These are phyloP conservation scores for Sylvietta virens DNA, from an alignment of 2,113 vertebrate genomes.

Conservation along the genomic window DNA sequence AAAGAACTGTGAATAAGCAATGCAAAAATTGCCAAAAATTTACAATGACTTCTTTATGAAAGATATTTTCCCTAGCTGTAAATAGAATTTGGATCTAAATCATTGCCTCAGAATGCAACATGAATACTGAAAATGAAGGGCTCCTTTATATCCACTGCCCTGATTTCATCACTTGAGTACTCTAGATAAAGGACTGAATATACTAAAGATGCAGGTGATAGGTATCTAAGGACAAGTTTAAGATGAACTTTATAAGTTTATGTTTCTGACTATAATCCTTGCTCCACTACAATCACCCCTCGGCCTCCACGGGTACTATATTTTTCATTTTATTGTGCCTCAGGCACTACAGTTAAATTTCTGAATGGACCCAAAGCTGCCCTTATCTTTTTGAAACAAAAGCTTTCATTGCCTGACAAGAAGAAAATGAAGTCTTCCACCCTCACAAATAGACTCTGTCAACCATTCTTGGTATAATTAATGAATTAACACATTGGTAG, in stretches of 20 bases:
- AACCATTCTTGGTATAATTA: neutral
- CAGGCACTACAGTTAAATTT: neutral
- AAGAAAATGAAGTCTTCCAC: neutral
- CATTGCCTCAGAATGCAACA: neutral
- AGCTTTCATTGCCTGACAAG: neutral
- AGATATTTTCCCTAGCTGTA: conserved; percentile 31
- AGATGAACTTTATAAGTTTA: neutral
- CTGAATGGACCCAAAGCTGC: neutral
- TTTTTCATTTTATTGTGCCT: neutral
- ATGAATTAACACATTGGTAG: neutral
- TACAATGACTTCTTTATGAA: conserved; percentile 40
- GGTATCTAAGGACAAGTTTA: neutral
- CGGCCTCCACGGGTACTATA: neutral
- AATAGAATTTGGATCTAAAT: conserved; percentile 56
- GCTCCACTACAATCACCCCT: neutral
- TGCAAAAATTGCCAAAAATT: conserved; percentile 35
- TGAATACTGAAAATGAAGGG: conserved; percentile 23
- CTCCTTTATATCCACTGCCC: neutral
- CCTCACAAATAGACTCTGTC: neutral
- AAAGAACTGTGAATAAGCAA: conserved; percentile 17
- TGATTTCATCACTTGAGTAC: neutral
- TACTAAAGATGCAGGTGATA: neutral
- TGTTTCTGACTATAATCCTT: neutral
- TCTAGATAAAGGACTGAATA: neutral
- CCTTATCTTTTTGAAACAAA: neutral